A percentile compares a stretch with the other conserved stretches of the same genome.
Evolutionary conservation across 2,113 vertebrate genomes (phyloP).

Genomic region (Oreochromis spilurus): DNA sequence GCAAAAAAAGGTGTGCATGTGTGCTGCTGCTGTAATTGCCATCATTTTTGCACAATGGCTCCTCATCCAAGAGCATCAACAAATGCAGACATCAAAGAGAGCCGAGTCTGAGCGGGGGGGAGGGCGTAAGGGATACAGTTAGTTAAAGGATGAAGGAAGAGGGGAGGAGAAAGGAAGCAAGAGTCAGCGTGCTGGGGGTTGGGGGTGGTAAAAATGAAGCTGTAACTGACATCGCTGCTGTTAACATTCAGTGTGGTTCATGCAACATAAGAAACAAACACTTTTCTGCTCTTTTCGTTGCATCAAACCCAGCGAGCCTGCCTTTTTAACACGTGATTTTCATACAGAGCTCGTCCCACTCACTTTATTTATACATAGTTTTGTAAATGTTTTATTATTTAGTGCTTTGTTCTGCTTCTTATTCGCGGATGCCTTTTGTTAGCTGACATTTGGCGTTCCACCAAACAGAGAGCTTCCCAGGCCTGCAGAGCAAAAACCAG

Average conservation of each 20-base stretch:
- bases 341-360: background rate
- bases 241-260: background rate
- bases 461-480: slow-evolving; percentile 11
- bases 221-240: background rate
- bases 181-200: background rate
- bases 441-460: slow-evolving; percentile 6
- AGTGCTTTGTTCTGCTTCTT: slow-evolving; percentile 1
- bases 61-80: slow-evolving; percentile 39
- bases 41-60: slow-evolving; percentile 31
- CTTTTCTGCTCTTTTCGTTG: background rate
- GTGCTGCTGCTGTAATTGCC: slow-evolving; percentile 11
- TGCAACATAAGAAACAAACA: background rate
- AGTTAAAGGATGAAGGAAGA: background rate
- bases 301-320: background rate
- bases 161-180: background rate
- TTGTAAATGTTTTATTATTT: background rate
- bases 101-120: background rate
- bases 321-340: background rate
- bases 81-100: slow-evolving; percentile 40
- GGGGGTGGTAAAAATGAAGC: background rate
- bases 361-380: background rate
- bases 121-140: background rate
- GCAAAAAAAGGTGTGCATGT: background rate
- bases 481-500: background rate
- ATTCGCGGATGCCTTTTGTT: background rate